A percentile compares a stretch with the other conserved stretches of the same genome.
These are phyloP conservation scores for Micropterix aruncella DNA, from an alignment of 2,888 invertebrate species.

Conservation along the genomic window DNA sequence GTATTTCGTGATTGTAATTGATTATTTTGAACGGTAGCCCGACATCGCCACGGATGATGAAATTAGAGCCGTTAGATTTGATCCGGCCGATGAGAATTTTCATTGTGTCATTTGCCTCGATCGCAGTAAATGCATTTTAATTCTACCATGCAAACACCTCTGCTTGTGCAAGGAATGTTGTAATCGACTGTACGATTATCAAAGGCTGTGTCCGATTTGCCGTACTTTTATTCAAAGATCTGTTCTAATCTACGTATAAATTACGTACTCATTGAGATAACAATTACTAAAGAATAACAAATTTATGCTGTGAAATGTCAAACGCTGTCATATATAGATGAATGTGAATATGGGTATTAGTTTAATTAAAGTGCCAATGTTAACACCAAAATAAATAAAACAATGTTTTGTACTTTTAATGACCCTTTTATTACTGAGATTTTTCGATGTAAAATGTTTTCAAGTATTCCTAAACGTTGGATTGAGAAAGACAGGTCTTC, in stretches of 20 bases:
- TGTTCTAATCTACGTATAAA: conserved; percentile 39
- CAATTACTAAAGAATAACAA: too few relatives aligned
- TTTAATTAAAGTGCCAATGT: too few relatives aligned
- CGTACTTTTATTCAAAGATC: conserved; percentile 39
- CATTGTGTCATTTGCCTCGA: conserved; percentile 42
- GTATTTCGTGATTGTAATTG: background rate
- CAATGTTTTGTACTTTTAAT: too few relatives aligned
- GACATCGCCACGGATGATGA: background rate
- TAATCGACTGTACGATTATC: conserved; percentile 30
- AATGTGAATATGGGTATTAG: too few relatives aligned
- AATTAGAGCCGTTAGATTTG: conserved; percentile 14
- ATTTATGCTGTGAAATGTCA: too few relatives aligned
- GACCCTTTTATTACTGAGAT: too few relatives aligned
- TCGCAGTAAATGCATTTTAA: conserved; percentile 36
- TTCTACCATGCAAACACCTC: conserved; percentile 40
- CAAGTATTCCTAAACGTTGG: too few relatives aligned
- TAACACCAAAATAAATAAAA: too few relatives aligned
- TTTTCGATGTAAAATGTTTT: too few relatives aligned
- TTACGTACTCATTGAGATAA: too few relatives aligned
- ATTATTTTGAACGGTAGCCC: background rate
- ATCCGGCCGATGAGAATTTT: conserved; percentile 17
- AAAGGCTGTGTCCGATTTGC: conserved; percentile 38
- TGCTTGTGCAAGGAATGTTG: conserved; percentile 39
- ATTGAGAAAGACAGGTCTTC: too few relatives aligned
- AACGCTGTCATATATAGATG: too few relatives aligned